Conservation (phyloP, 1,140 invertebrate species). For the Brachystomella parvula region DNA sequence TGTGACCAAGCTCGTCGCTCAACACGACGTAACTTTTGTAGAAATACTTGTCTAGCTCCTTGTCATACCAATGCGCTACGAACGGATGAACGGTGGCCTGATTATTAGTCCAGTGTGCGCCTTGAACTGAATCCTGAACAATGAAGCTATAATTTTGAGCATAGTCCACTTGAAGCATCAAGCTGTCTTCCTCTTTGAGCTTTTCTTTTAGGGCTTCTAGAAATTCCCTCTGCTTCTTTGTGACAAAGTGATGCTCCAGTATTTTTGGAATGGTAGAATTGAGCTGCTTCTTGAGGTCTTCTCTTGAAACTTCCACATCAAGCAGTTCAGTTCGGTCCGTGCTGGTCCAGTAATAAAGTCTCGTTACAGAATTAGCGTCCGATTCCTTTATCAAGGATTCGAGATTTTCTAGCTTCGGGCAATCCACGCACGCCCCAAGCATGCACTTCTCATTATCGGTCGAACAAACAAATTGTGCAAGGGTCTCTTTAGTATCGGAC, state of each 20-base stretch:
- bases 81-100: slow-evolving; percentile 41
- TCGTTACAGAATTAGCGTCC: neutral
- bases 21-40: slow-evolving; percentile 22
- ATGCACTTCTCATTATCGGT: slow-evolving; percentile 2
- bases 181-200: neutral
- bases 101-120: slow-evolving; percentile 39
- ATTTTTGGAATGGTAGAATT: neutral
- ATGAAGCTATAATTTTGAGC: slow-evolving; percentile 41
- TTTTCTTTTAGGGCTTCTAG: slow-evolving; percentile 10
- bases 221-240: slow-evolving; percentile 9
- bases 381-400: neutral
- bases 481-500: neutral
- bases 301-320: neutral
- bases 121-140: slow-evolving; percentile 39
- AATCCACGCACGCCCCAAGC: neutral
- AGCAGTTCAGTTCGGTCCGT: slow-evolving; percentile 1
- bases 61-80: slow-evolving; percentile 28
- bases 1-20: slow-evolving; percentile 30
- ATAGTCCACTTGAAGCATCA: slow-evolving; percentile 38
- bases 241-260: neutral
- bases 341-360: neutral
- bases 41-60: slow-evolving; percentile 9
- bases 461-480: neutral
- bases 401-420: neutral
- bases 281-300: neutral